Percentiles rank a stretch among this genome's conserved stretches.
Conservation (phyloP, 2,888 invertebrate genomes). For the Phasia obesa region DNA sequence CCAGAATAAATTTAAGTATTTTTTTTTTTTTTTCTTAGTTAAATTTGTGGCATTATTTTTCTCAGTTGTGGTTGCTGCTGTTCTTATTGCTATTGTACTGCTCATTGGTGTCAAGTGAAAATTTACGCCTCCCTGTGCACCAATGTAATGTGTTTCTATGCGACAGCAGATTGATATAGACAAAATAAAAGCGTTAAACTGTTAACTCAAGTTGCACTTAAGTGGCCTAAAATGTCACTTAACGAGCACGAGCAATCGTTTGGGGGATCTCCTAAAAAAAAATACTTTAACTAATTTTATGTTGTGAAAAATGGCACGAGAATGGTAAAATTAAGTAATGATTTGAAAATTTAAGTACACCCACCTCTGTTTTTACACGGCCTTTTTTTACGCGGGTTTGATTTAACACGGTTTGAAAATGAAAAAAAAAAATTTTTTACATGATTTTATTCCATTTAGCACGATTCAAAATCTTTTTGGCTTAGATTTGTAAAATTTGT, state of each 20-base stretch:
- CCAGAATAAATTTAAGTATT: not conserved
- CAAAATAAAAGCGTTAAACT: constrained; percentile 75
- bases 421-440: too few species aligned
- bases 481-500: too few species aligned
- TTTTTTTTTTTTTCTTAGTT: constrained; percentile 22
- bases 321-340: not conserved
- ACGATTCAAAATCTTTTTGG: too few species aligned
- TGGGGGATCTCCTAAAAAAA: constrained; percentile 75
- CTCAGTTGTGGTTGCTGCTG: constrained; percentile 6
- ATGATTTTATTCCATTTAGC: too few species aligned
- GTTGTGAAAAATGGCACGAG: not conserved
- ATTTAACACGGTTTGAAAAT: too few species aligned
- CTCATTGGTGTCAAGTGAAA: constrained; percentile 65
- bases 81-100: constrained; percentile 22
- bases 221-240: constrained; percentile 80
- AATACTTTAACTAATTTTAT: constrained; percentile 32
- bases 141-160: constrained; percentile 58
- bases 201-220: constrained; percentile 77
- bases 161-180: constrained; percentile 20
- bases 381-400: too few species aligned
- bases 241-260: constrained; percentile 75
- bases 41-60: constrained; percentile 18
- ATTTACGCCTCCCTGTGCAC: constrained; percentile 72
- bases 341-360: not conserved
- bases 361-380: too few species aligned